phyloP scores from a whole-genome alignment of 64 coral and sea anemone genomes.

The Astreopora myriophthalma region DNA sequence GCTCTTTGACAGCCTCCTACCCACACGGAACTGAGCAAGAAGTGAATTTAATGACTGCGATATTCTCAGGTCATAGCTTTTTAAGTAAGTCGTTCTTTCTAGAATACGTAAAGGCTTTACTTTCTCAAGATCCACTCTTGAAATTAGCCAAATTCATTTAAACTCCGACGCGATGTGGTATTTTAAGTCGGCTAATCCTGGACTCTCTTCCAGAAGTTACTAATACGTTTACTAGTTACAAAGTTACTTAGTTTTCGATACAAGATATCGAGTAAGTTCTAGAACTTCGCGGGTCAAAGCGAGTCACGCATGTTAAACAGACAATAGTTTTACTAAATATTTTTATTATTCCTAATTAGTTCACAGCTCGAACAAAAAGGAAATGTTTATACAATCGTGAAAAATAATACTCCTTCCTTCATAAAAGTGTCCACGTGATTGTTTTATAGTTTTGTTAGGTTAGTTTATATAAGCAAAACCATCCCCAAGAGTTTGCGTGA shows the following conservation, averaged over 20 bases:
- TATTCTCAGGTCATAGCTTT: background rate
- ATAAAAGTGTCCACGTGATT: background rate
- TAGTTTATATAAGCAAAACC: background rate
- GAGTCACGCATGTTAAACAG: background rate
- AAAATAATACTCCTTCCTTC: background rate
- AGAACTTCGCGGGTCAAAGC: slow-evolving; percentile 13
- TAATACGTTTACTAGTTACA: slow-evolving; percentile 51
- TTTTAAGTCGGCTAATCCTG: slow-evolving; percentile 1
- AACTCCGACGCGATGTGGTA: background rate
- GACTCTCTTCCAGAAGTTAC: slow-evolving; percentile 35
- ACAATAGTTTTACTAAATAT: background rate
- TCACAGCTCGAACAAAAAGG: background rate
- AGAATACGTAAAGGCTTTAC: background rate
- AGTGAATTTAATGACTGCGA: background rate
- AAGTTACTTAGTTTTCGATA: slow-evolving; percentile 51
- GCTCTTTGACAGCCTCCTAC: no score
- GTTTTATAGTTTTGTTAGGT: background rate
- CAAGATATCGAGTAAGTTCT: slow-evolving; percentile 27
- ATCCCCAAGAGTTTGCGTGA: background rate
- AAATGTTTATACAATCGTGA: background rate
- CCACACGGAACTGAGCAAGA: slow-evolving; percentile 1
- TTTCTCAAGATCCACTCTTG: slow-evolving; percentile 8
- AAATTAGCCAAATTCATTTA: background rate
- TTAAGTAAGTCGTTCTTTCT: slow-evolving; percentile 5
- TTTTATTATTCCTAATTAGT: background rate